phyloP scores from a whole-genome alignment of 2,113 vertebrate species.

The Fukomys damarensis region DNA sequence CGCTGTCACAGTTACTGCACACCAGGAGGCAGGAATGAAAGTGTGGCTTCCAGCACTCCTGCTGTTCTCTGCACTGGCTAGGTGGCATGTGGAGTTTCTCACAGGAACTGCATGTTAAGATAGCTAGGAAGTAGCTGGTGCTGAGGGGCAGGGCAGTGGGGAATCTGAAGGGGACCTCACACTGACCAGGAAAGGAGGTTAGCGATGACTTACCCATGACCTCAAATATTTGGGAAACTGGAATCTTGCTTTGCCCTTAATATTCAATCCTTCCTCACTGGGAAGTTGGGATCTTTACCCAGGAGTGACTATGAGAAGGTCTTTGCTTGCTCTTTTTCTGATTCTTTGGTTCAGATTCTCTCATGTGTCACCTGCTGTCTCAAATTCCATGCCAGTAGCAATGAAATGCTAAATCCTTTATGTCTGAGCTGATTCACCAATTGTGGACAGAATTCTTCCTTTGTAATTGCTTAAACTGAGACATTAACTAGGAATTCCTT shows the following conservation, averaged over 20 bases:
- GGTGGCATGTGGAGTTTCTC: background rate
- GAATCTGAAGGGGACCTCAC: background rate
- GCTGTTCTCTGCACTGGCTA: background rate
- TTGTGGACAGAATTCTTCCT: background rate
- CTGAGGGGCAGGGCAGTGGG: accelerated
- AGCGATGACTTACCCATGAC: too few species aligned
- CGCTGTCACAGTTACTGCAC: background rate
- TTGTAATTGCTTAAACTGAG: background rate
- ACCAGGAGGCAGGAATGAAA: background rate
- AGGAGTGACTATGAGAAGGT: background rate
- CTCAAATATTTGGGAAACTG: background rate
- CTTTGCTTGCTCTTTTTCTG: background rate
- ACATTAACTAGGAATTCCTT: background rate
- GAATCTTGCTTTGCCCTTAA: background rate
- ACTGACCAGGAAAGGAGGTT: background rate
- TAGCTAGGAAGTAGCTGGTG: background rate
- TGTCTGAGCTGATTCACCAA: background rate
- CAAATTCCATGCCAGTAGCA: too few species aligned
- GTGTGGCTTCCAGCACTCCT: background rate
- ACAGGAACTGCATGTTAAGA: background rate
- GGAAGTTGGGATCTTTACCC: background rate
- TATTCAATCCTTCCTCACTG: background rate
- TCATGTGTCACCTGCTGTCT: accelerated
- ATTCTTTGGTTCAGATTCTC: background rate
- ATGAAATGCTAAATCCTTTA: background rate